These are phyloP conservation scores for Xerus rutilus DNA, from an alignment of 2,797 vertebrate genomes.

Conservation along the genomic window DNA sequence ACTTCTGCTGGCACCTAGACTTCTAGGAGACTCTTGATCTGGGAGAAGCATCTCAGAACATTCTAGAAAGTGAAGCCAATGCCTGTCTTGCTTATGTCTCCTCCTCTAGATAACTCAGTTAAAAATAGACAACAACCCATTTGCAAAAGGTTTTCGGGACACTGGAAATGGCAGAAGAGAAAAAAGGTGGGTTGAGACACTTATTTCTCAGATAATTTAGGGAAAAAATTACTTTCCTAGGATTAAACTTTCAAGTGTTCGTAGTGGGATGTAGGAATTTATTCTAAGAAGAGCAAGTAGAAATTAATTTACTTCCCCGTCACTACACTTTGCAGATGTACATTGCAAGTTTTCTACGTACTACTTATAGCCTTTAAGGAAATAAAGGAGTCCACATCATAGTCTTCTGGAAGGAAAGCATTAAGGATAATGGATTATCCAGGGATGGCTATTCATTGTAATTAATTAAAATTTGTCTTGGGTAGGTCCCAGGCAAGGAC, in stretches of 20 bases:
- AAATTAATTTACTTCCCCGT: not conserved
- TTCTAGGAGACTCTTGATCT: not conserved
- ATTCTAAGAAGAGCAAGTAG: not conserved
- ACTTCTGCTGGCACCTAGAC: not conserved
- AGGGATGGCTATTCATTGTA: not conserved
- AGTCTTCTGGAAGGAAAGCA: not conserved
- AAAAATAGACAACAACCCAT: constrained; percentile 99
- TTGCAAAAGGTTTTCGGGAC: constrained; percentile 99
- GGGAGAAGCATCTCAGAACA: not conserved
- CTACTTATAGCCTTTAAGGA: not conserved
- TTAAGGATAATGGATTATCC: not conserved
- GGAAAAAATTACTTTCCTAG: not conserved
- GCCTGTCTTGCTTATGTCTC: constrained; percentile 56
- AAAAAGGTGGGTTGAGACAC: constrained; percentile 92
- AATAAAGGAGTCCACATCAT: not conserved
- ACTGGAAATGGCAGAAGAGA: constrained; percentile 97
- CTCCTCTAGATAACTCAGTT: constrained; percentile 93
- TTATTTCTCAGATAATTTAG: not conserved
- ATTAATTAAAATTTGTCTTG: constrained; percentile 32
- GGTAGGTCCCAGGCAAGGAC: constrained; percentile 20
- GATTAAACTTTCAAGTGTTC: not conserved
- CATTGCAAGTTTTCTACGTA: too few species aligned
- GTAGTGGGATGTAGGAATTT: not conserved
- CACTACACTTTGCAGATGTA: not conserved
- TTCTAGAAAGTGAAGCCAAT: constrained; percentile 58